Evolutionary conservation across 2,113 vertebrate species (phyloP).

Genomic region (Bubo blakistoni): DNA sequence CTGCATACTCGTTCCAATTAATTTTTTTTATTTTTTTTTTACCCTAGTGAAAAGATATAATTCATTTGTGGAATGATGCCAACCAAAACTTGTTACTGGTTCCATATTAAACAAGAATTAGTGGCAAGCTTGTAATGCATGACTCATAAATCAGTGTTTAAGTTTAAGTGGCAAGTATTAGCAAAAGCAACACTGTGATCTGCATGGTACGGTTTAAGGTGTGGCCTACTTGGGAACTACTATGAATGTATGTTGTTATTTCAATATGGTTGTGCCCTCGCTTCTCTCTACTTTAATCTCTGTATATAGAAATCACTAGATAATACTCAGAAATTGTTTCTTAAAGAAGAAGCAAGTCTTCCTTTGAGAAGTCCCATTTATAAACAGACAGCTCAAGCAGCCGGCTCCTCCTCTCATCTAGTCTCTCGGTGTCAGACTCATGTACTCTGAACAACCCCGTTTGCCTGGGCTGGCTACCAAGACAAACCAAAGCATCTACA

Average conservation of each 20-base stretch:
- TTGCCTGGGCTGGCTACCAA: neutral
- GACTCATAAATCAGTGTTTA: neutral
- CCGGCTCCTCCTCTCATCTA: neutral
- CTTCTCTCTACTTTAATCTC: neutral
- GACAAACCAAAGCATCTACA: neutral
- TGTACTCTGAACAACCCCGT: neutral
- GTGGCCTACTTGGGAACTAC: neutral
- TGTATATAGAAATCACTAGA: neutral
- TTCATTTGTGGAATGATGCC: neutral
- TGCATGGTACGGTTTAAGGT: neutral
- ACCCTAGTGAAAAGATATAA: neutral
- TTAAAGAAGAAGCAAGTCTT: neutral
- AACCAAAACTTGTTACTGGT: neutral
- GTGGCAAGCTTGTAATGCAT: neutral
- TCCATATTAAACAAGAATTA: neutral
- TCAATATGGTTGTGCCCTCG: too few species aligned
- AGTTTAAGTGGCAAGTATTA: neutral
- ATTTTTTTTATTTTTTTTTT: neutral
- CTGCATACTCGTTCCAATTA: neutral
- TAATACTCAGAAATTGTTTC: neutral
- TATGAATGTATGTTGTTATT: rapidly evolving
- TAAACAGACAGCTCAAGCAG: neutral
- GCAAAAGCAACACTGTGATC: neutral
- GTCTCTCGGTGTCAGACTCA: neutral
- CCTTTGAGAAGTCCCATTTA: neutral